A percentile compares a stretch with the other conserved stretches of the same genome.
Evolutionary conservation across 2,113 vertebrate species (phyloP).

Genomic region (Centrocercus urophasianus): DNA sequence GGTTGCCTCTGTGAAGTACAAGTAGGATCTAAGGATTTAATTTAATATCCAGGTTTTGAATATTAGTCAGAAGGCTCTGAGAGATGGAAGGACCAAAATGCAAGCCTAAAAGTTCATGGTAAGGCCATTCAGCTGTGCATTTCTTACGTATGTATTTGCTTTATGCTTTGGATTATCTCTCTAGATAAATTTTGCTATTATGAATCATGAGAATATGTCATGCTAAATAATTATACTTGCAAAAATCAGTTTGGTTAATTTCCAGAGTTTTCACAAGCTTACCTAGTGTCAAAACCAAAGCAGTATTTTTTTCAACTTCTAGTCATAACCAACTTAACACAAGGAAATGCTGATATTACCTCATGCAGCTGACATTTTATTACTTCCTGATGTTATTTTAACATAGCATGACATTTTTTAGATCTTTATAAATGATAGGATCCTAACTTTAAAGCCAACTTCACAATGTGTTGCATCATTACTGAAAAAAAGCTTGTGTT

Average conservation of each 20-base stretch:
- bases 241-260: background rate
- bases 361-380: background rate
- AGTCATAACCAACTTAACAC: background rate
- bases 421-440: background rate
- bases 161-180: background rate
- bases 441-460: background rate
- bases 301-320: background rate
- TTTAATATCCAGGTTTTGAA: background rate
- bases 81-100: background rate
- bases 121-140: background rate
- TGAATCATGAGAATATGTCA: background rate
- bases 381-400: background rate
- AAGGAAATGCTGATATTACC: background rate
- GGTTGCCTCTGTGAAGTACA: background rate
- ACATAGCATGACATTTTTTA: background rate
- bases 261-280: background rate
- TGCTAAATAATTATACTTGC: background rate
- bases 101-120: background rate
- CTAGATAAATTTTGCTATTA: background rate
- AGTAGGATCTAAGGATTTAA: background rate
- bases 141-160: background rate
- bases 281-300: background rate
- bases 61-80: background rate
- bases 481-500: background rate
- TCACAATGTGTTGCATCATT: background rate